phyloP scores from a whole-genome alignment of 1,140 invertebrate genomes.

The Dysdera silvatica region DNA sequence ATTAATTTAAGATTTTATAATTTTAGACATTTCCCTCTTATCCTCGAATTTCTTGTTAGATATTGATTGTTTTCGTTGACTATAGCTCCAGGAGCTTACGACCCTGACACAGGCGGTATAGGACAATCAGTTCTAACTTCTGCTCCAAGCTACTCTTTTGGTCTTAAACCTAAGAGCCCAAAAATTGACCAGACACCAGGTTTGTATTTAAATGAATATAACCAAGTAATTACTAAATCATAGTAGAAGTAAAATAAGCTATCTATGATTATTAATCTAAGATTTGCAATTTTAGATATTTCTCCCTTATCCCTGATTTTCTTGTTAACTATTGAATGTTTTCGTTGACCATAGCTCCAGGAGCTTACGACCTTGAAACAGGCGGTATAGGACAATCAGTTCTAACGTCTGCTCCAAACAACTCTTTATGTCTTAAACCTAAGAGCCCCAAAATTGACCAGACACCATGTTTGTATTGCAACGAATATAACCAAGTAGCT shows the following conservation, averaged over 20 bases:
- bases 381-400: conserved; percentile 54
- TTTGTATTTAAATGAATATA: conserved; percentile 42
- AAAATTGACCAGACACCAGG: conserved; percentile 52
- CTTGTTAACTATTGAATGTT: no score
- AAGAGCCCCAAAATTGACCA: conserved; percentile 45
- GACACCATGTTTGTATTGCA: conserved; percentile 50
- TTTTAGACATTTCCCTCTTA: no score
- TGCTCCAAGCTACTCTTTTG: conserved; percentile 61
- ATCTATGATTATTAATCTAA: no score
- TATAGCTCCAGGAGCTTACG: conserved; percentile 65
- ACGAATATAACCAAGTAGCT: no score
- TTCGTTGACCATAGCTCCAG: conserved; percentile 58
- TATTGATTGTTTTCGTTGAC: no score
- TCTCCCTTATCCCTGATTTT: no score
- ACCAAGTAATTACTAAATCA: no score
- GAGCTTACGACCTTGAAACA: conserved; percentile 67
- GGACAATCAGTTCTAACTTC: conserved; percentile 50
- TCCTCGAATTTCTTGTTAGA: no score
- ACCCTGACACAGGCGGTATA: conserved; percentile 60
- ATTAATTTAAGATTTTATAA: no score
- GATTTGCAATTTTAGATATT: no score
- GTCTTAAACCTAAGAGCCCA: conserved; percentile 49
- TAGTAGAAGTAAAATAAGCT: no score
- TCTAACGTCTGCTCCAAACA: conserved; percentile 53
- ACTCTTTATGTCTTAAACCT: conserved; percentile 58